Percentiles rank a stretch among this genome's conserved stretches.
phyloP scores from a whole-genome alignment of 2,113 vertebrate genomes.

The Raphicerus campestris region DNA sequence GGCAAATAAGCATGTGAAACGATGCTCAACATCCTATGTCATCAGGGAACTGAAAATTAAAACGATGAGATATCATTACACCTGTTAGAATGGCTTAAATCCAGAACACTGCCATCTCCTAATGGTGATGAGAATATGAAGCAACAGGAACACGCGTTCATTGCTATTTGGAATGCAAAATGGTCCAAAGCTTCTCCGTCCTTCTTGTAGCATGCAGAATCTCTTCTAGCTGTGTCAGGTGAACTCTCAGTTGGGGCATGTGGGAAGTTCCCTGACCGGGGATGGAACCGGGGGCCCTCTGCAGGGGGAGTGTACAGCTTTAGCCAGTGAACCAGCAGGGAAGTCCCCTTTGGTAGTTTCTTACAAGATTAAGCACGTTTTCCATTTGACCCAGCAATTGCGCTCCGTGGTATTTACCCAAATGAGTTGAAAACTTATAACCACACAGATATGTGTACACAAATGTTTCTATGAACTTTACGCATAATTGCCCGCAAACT shows the following conservation, averaged over 20 bases:
- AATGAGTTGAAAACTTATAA: neutral
- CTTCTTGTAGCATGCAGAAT: neutral
- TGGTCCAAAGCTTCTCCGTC: neutral
- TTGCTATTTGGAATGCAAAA: neutral
- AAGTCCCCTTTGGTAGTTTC: neutral
- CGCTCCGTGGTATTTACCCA: neutral
- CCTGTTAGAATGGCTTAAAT: neutral
- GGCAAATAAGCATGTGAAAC: neutral
- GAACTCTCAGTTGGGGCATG: neutral
- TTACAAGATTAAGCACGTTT: neutral
- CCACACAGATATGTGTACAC: neutral
- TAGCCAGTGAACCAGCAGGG: neutral
- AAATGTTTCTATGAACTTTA: neutral
- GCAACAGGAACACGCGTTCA: accelerated
- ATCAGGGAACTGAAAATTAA: neutral
- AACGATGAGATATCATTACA: neutral
- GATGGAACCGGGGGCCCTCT: neutral
- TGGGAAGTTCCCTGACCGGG: neutral
- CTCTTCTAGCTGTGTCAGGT: accelerated
- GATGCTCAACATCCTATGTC: neutral
- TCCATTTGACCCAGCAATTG: neutral
- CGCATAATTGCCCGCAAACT: neutral
- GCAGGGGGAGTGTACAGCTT: neutral
- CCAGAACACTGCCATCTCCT: neutral
- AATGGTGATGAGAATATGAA: neutral